Conservation (phyloP, 2,888 invertebrate species). For the Pilophorus perplexus region DNA sequence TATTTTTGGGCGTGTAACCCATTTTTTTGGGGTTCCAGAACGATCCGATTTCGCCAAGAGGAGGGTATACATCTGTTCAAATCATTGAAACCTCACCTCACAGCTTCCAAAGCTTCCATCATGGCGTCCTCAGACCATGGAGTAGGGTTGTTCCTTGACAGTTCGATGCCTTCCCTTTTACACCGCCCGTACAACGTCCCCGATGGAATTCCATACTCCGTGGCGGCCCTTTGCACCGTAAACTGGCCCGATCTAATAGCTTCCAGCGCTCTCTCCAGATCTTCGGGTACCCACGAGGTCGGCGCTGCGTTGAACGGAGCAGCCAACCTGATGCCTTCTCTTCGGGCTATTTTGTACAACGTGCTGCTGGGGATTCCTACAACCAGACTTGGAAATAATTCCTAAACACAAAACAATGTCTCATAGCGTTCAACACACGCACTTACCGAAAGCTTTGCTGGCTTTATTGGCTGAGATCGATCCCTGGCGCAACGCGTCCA, state of each 20-base stretch:
- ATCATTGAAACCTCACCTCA: conserved; percentile 59
- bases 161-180: conserved; percentile 84
- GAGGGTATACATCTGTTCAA: no score
- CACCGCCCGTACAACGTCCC: conserved; percentile 86
- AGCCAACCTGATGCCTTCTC: conserved; percentile 83
- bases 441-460: conserved; percentile 74
- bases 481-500: conserved; percentile 78
- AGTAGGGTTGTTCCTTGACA: conserved; percentile 84
- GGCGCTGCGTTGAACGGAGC: conserved; percentile 90
- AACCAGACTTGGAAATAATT: neutral
- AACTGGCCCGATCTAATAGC: conserved; percentile 65
- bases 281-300: conserved; percentile 81
- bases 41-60: no score
- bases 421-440: neutral
- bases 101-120: conserved; percentile 85
- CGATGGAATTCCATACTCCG: conserved; percentile 83
- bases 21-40: no score
- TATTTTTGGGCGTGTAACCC: no score
- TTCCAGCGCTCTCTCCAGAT: conserved; percentile 76
- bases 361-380: conserved; percentile 84
- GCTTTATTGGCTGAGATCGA: conserved; percentile 88
- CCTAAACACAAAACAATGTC: neutral
- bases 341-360: conserved; percentile 83
- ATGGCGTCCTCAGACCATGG: conserved; percentile 93
- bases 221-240: conserved; percentile 78